Base-by-base conservation (phyloP, 2,888 invertebrate genomes). In the Deroplatys truncata region DNA sequence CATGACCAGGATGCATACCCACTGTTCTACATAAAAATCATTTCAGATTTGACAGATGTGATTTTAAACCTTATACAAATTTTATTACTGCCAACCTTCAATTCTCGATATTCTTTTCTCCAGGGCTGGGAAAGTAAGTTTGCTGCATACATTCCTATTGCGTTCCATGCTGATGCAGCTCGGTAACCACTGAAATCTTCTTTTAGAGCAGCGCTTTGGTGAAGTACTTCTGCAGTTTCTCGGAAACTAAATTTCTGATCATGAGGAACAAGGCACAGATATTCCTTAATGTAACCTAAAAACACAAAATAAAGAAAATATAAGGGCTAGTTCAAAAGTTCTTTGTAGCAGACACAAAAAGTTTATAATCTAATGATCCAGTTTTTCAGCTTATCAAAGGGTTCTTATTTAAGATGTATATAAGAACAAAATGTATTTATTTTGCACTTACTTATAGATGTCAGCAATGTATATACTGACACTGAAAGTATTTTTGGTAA, bases 91-190 rank as follows among this genome's bases (percentile, higher is more conserved):
- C 43, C 84, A 72, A 98, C 98, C 95, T 97, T 96, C 91, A 98
- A 95, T 90, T 96, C 95, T 92, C 96, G 95, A 93, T 97, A 98
- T 93, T 98, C 98, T 93, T 96, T 97, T 91, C 98, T 94, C 98
- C 98, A 98, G 8, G 98, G 98, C 93, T 98, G 98, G 25, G 96
- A 96, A 88, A 98, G 94, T 90, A 98, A 94, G 93, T 98, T 98
- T 89, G 96, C 96, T 3, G 98, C 98, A 93, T 98, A 98, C 91
- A 97, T 95, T 90, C 97, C 98, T 91, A 98, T 95, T 72, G 97
- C 97, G 92, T 97, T 96, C 95, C 98, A 98, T 25, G 98, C 98
- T 86, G 96, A 94, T 49, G 97, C 96, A 28, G 97, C 97, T 91
- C 96, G 95, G 92, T 97, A 97, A 29, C 97, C 97, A 92, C 97